These are phyloP conservation scores for Drosophila quadrilineata DNA, from an alignment of 1,140 invertebrate genomes.

Conservation along the genomic window DNA sequence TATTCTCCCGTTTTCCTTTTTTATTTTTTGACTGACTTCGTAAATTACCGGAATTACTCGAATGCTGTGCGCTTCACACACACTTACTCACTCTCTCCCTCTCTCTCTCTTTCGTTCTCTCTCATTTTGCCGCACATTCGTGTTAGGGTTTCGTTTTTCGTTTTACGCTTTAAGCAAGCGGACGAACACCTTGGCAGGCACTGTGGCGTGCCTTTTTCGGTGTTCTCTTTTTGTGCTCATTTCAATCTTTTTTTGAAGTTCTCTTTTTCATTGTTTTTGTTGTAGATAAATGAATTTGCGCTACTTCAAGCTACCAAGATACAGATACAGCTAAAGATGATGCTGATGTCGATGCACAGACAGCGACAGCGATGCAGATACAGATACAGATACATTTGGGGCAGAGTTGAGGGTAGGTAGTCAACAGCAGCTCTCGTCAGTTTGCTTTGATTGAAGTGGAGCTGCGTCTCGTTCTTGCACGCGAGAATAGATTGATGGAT, in stretches of 20 bases:
- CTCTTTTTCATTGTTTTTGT: slow-evolving; percentile 43
- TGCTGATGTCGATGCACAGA: slow-evolving; percentile 2
- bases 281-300: slow-evolving; percentile 79
- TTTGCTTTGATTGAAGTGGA: slow-evolving; percentile 62
- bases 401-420: slow-evolving; percentile 38
- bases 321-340: slow-evolving; percentile 37
- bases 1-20: no score
- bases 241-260: slow-evolving; percentile 53
- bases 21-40: slow-evolving; percentile 39
- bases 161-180: slow-evolving; percentile 52
- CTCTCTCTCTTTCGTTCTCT: slow-evolving; percentile 8
- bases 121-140: no score
- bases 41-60: slow-evolving; percentile 75
- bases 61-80: slow-evolving; percentile 37
- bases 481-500: no score
- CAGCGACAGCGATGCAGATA: slow-evolving; percentile 3
- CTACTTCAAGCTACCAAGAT: slow-evolving; percentile 64
- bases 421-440: slow-evolving; percentile 70
- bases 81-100: no score
- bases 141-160: slow-evolving; percentile 26
- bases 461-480: background rate
- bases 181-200: slow-evolving; percentile 67
- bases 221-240: slow-evolving; percentile 39
- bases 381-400: slow-evolving; percentile 12
- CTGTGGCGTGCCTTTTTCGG: slow-evolving; percentile 64